Evolutionary conservation across 2,113 vertebrate species (phyloP).

Genomic region (Petroica traversi): DNA sequence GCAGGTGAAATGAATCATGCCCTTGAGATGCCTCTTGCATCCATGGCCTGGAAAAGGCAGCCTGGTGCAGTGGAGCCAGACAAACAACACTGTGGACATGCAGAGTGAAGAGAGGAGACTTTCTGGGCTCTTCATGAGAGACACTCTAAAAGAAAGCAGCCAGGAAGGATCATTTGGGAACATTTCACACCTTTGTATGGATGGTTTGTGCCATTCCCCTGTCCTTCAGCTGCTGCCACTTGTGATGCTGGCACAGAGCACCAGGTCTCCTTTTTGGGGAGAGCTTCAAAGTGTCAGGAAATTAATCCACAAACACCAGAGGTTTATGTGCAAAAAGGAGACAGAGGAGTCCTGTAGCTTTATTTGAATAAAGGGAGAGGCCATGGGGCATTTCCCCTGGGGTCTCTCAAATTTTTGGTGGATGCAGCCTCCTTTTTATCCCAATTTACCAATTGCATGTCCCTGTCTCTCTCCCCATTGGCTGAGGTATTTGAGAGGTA

Average conservation of each 20-base stretch:
- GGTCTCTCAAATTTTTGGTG: no score
- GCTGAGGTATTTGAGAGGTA: no score
- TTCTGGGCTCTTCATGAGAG: not conserved
- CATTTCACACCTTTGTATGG: fast-evolving
- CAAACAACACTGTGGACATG: not conserved
- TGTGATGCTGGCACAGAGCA: not conserved
- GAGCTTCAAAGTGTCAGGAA: not conserved
- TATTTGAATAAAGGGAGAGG: no score
- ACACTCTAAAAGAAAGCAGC: not conserved
- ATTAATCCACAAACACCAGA: no score
- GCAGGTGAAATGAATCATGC: not conserved
- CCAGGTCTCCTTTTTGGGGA: not conserved
- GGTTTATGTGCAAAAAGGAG: no score
- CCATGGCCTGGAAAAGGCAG: not conserved
- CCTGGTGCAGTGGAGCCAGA: not conserved
- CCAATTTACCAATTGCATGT: no score
- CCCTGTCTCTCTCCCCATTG: no score
- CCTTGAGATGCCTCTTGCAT: not conserved
- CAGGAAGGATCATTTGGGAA: not conserved
- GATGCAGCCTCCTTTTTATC: no score
- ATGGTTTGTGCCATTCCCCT: not conserved
- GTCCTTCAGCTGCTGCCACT: not conserved
- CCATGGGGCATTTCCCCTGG: no score
- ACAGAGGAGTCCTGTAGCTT: no score
- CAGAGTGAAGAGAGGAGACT: not conserved